Base-by-base conservation (phyloP, 1,140 invertebrate species). In the Catajapyx aquilonaris region DNA sequence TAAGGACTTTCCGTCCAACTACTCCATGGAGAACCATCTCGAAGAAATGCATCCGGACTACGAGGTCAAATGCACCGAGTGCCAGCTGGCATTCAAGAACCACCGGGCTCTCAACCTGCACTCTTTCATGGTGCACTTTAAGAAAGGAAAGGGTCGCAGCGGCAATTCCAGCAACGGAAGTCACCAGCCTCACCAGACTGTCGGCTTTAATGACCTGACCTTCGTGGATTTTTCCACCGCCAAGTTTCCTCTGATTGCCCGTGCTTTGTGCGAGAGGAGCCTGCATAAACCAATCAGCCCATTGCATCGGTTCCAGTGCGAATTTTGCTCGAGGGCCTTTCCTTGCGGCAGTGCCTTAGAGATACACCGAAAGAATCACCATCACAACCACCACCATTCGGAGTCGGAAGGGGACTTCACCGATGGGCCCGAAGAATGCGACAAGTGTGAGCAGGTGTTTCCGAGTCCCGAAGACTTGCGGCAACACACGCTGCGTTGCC, bases 201-300 rank as follows among this genome's bases (percentile, higher is more conserved):
- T 68, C 1, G 74, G 76, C 3, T 83, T 77, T 50, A 62, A 72
- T 35, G 76, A 84, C 52, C 53, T 81, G n/a, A 72, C 67, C 3
- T 80, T 78, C 49, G 66, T 77, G 1, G 77, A 84, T 48, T 85
- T 83, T 46, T 74, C 78, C 0, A 70, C 66, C 19, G 62, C 67
- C 31, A 84, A 84, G 50, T 83, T 81, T 48, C 66, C 79, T 0
- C 59, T 76, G 22, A 81, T 84, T 32, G 73, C 78, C 0, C 66
- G 73, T 39, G 64, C 66, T 7, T 63, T 71, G 28, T 81, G 76
- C 54, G 79, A 83, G 46, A 59, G 70, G 31, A 71, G 68, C 37
- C 40, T 71, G 1, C 71, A 77, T 39, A 61, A 67, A 40, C 63
- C 71, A 0, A 65, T 68, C 5, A 66, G 64, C 3, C 64, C 66